These are phyloP conservation scores for Tetramorium alpestre DNA, from an alignment of 1,140 invertebrate species.

Conservation along the genomic window DNA sequence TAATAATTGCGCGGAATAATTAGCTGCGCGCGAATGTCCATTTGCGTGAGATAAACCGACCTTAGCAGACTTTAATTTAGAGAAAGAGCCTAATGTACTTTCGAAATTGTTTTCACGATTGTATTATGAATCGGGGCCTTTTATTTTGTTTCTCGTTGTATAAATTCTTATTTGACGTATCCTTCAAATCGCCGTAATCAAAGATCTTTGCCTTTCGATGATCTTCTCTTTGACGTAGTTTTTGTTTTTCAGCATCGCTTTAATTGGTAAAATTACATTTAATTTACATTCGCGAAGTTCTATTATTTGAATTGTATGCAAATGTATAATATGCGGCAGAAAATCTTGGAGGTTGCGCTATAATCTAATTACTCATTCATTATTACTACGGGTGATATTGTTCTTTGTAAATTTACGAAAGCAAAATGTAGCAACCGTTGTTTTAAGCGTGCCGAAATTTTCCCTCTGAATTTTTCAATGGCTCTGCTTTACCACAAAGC, in stretches of 20 bases:
- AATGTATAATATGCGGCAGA: not conserved
- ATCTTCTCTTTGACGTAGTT: not conserved
- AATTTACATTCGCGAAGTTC: not conserved
- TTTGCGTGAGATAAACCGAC: conserved; percentile 58
- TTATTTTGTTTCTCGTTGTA: not conserved
- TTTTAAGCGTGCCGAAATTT: conserved; percentile 21
- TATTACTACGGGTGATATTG: conserved; percentile 2
- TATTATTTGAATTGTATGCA: not conserved
- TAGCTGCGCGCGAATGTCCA: conserved; percentile 44
- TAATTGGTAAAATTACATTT: conserved; percentile 2
- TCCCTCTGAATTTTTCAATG: conserved; percentile 38
- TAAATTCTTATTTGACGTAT: not conserved
- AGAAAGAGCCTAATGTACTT: conserved; percentile 47
- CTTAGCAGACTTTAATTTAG: conserved; percentile 56
- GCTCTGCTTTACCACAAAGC: conserved; percentile 11
- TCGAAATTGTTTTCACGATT: conserved; percentile 47
- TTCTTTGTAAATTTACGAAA: conserved; percentile 2
- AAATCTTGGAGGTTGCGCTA: not conserved
- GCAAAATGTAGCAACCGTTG: not conserved
- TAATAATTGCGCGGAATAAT: conserved; percentile 57
- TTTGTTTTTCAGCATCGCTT: not conserved
- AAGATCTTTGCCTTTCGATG: not conserved
- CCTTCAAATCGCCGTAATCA: not conserved
- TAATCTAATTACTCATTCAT: conserved; percentile 2
- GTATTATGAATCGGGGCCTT: not conserved